These are phyloP conservation scores for Argyresthia albistria DNA, from an alignment of 2,888 invertebrate species.

Conservation along the genomic window DNA sequence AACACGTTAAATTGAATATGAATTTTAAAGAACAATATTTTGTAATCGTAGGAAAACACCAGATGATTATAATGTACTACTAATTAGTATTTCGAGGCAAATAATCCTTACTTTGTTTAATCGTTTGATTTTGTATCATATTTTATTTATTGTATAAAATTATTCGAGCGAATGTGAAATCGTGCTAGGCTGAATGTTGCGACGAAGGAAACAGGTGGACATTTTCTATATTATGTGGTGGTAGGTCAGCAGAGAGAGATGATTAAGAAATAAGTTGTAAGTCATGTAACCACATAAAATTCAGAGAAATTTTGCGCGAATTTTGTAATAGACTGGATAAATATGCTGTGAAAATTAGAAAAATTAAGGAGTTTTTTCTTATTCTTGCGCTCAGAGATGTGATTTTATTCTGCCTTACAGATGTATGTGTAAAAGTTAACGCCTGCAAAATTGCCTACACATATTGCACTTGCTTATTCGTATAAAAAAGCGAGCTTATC, in stretches of 20 bases:
- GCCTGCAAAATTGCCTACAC: no score
- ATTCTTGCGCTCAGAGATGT: not conserved
- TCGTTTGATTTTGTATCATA: no score
- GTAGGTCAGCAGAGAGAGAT: conserved; percentile 19
- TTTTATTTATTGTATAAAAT: no score
- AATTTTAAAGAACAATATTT: no score
- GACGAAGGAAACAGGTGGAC: conserved; percentile 3
- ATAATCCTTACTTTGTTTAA: no score
- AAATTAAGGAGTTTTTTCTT: not conserved
- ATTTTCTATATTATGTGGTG: conserved; percentile 15
- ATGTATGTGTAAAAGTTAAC: no score
- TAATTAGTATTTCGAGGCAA: no score
- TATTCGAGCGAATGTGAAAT: no score
- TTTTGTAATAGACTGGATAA: conserved; percentile 1
- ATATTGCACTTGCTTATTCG: not conserved
- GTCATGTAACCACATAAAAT: not conserved
- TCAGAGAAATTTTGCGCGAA: not conserved
- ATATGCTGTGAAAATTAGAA: conserved; percentile 1
- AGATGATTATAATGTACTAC: no score
- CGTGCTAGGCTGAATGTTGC: no score
- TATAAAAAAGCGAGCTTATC: not conserved
- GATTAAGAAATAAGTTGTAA: not conserved
- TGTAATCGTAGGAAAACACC: no score
- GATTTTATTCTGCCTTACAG: not conserved
- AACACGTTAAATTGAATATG: no score